Base-by-base conservation (phyloP, 2,888 invertebrate genomes). In the Dermolepida albohirtum region DNA sequence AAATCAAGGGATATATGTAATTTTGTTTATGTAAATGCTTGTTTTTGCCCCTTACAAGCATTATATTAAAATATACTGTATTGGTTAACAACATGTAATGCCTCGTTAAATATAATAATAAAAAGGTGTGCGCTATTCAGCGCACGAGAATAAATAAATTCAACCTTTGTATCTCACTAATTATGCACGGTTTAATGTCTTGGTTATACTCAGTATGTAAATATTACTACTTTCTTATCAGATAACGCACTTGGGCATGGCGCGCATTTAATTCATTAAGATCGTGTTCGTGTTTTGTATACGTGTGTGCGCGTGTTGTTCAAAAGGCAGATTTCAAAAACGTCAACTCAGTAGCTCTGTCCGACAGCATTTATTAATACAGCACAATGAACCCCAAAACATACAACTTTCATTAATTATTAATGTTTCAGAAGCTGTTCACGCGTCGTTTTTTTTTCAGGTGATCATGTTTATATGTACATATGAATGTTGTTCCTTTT, bases 211-310 rank as follows among this genome's bases (percentile, higher is more conserved):
- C 29, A 44, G 44, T 59, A 59, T 59, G 59, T 59, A 59, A 59
- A 59, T 59, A 59, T 47, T 59, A 59, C 47, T 16, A 29, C 59
- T 29, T 34, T 59, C 14, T 59, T 59, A 59, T 59, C 59, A 59
- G 59, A 59, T 59, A 59, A 59, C 44, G 47, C 47, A 59, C 59
- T 16, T 59, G 59, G 59, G 44, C 59, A 47, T 59, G 59, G 59
- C 59, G 59, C 44, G 27, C 29, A 44, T 59, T 59, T 59, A 59
- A 59, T 59, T 59, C 59, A 59, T 59, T 59, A 59, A 34, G 47
- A 44, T 11, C 47, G 29, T 10, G 34, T 34, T 34, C 34, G 34
- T 34, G 34, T 34, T 34, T 34, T 34, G 34, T 8, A 34, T 34
- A 10, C 6, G 34, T 29, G 34, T 47, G 43, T 22, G 10, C 43